phyloP scores from a whole-genome alignment of 2,888 invertebrate species.

The Drosophila pseudotakahashii region DNA sequence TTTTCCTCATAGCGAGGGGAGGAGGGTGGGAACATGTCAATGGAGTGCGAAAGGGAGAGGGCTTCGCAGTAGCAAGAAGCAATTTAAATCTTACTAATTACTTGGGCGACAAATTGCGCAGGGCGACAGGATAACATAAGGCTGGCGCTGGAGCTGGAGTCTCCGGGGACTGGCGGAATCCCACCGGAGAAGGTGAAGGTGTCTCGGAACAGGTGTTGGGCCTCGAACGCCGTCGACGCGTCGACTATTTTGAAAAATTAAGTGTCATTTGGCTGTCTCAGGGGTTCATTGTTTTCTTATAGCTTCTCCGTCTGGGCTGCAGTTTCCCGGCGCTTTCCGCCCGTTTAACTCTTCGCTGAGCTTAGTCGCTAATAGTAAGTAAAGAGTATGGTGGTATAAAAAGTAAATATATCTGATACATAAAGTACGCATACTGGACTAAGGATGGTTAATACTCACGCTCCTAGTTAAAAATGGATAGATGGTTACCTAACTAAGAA shows the following conservation, averaged over 20 bases:
- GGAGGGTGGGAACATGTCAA: constrained; percentile 7
- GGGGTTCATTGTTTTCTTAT: constrained; percentile 61
- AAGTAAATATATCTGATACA: not conserved
- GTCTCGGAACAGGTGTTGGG: constrained; percentile 54
- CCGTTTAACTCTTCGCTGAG: not conserved
- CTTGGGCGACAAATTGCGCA: constrained; percentile 82
- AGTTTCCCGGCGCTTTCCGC: constrained; percentile 10
- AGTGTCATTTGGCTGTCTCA: constrained; percentile 71
- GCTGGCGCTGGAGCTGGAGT: not conserved
- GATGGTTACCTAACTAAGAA: too few species aligned
- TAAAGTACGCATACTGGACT: too few species aligned
- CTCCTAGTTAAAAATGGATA: too few species aligned
- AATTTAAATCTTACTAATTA: constrained; percentile 84
- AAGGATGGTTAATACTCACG: too few species aligned
- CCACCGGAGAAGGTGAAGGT: not conserved
- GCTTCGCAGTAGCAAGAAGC: constrained; percentile 66
- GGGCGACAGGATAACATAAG: constrained; percentile 40
- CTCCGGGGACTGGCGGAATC: constrained; percentile 1
- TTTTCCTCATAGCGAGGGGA: constrained; percentile 46
- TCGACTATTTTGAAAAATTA: constrained; percentile 72
- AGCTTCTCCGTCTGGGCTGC: constrained; percentile 38
- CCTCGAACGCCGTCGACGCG: constrained; percentile 33
- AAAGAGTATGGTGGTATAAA: not conserved
- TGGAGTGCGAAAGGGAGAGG: constrained; percentile 19
- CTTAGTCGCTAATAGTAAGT: not conserved